Percentiles rank a stretch among this genome's conserved stretches.
These are phyloP conservation scores for Acomys russatus DNA, from an alignment of 2,797 vertebrate genomes.

Conservation along the genomic window DNA sequence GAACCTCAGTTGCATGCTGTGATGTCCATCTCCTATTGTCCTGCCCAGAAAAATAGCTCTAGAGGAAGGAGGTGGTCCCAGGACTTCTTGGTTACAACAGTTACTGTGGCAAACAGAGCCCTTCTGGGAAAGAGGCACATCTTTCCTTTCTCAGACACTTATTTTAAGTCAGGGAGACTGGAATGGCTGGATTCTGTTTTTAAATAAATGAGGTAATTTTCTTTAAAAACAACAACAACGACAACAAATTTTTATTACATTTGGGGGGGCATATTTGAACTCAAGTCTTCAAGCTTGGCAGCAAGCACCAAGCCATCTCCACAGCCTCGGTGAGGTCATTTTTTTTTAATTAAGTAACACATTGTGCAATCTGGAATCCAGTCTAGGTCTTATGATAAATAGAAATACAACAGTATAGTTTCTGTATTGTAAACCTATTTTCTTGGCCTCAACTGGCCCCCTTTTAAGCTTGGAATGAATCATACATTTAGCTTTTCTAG, in stretches of 20 bases:
- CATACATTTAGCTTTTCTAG: conserved; percentile 70
- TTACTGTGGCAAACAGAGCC: background rate
- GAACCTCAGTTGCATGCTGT: background rate
- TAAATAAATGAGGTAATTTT: conserved; percentile 26
- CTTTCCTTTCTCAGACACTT: conserved; percentile 11
- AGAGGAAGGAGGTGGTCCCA: background rate
- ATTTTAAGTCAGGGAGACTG: background rate
- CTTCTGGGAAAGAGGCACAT: background rate
- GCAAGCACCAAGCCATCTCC: background rate
- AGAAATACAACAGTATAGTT: conserved; percentile 51
- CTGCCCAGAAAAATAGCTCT: background rate
- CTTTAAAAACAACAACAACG: background rate
- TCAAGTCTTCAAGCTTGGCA: background rate
- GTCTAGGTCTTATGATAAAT: conserved; percentile 58
- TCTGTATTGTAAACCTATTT: conserved; percentile 64
- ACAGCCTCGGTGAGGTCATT: background rate
- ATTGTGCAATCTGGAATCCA: conserved; percentile 40
- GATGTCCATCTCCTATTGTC: background rate
- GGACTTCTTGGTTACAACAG: background rate
- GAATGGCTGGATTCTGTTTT: background rate
- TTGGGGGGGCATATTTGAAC: background rate
- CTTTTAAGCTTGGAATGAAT: conserved; percentile 40
- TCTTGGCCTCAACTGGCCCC: background rate
- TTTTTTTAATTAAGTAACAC: conserved; percentile 54
- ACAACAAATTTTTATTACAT: background rate